These are phyloP conservation scores for Echinarachnius parma DNA, from an alignment of 53 echinoderm and acorn worm genomes.

Conservation along the genomic window DNA sequence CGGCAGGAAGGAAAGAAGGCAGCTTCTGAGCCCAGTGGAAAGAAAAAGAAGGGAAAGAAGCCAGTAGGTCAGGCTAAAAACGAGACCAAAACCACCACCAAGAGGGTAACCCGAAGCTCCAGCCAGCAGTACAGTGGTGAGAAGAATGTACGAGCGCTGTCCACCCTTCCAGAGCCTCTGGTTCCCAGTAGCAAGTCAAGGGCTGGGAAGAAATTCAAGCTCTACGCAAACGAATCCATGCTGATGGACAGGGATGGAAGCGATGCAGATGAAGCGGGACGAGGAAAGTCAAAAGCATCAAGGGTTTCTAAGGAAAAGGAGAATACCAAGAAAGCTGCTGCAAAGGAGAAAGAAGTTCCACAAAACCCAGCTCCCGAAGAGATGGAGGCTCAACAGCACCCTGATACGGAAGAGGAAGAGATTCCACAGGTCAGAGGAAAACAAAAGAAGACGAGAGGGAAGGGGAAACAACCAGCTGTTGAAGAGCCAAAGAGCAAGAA, in stretches of 20 bases:
- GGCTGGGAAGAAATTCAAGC: conserved; percentile 41
- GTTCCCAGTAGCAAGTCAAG: background rate
- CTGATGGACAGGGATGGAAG: conserved; percentile 4
- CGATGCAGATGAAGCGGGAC: too few species aligned
- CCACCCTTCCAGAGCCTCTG: background rate
- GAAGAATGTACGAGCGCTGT: background rate
- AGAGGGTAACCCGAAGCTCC: conserved; percentile 27
- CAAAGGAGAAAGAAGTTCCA: background rate
- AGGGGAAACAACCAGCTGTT: background rate
- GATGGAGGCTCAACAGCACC: background rate
- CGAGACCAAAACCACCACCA: too few species aligned
- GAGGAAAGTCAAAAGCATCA: background rate
- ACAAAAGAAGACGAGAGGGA: background rate
- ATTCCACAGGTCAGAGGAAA: background rate
- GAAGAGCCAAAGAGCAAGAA: background rate
- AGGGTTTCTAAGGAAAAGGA: background rate
- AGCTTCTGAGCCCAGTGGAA: too few species aligned
- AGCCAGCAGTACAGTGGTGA: background rate
- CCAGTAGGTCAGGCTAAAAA: too few species aligned
- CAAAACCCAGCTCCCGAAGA: background rate
- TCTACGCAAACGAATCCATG: conserved; percentile 42
- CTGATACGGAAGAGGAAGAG: background rate
- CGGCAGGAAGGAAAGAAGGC: too few species aligned
- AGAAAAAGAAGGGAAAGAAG: background rate
- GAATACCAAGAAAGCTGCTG: background rate